phyloP scores from a whole-genome alignment of 2,888 invertebrate species.

The Epistrophe grossulariae region DNA sequence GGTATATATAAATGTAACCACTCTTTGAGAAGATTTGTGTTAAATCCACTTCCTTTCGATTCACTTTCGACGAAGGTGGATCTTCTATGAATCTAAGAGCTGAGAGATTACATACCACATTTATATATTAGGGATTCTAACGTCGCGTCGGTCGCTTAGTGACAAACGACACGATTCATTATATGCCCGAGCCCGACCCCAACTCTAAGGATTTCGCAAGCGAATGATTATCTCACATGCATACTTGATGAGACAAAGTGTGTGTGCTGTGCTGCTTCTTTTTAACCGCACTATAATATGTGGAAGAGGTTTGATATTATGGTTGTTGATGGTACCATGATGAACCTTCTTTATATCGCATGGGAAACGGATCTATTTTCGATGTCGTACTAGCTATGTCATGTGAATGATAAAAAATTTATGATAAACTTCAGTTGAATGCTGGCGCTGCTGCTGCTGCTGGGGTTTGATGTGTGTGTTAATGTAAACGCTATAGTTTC shows the following conservation, averaged over 20 bases:
- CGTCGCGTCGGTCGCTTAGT: slow-evolving; percentile 36
- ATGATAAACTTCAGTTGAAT: slow-evolving; percentile 59
- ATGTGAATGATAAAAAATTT: slow-evolving; percentile 63
- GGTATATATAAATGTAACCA: neutral
- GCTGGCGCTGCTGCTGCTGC: neutral
- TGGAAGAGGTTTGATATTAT: neutral
- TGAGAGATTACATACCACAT: slow-evolving; percentile 4
- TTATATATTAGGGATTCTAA: slow-evolving; percentile 50
- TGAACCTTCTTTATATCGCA: neutral
- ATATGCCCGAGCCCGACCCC: neutral
- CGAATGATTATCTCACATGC: slow-evolving; percentile 51
- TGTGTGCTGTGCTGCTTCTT: slow-evolving; percentile 1
- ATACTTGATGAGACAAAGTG: slow-evolving; percentile 27
- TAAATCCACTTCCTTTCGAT: slow-evolving; percentile 36
- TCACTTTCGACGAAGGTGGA: slow-evolving; percentile 11
- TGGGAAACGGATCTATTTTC: slow-evolving; percentile 24
- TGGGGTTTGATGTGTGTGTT: slow-evolving; percentile 28
- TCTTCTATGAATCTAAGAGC: neutral
- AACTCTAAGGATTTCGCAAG: slow-evolving; percentile 60
- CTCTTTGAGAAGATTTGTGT: slow-evolving; percentile 42
- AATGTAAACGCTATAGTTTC: slow-evolving; percentile 50
- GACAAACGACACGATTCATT: slow-evolving; percentile 63
- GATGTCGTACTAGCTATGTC: slow-evolving; percentile 43
- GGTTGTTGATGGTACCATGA: neutral
- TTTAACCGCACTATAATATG: neutral